Base-by-base conservation (phyloP, 2,113 vertebrate species). In the Pao palembangensis region DNA sequence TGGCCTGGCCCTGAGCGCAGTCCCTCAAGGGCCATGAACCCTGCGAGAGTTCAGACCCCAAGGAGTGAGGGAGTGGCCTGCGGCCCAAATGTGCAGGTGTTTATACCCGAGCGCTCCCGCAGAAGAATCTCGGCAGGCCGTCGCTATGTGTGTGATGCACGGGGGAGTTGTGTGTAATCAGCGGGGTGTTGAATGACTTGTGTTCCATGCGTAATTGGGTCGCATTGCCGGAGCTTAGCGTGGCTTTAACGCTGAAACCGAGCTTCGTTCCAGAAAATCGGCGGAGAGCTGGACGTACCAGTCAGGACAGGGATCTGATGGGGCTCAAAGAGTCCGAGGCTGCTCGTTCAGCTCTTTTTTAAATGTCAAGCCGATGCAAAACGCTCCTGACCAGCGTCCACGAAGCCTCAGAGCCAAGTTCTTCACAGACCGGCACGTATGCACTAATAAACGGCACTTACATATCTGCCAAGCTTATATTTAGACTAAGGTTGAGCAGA, bases 341-440 rank as follows among this genome's bases (percentile, higher is more conserved):
- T 56, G 77, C 84, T 64, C 85, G 58, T 76, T 91, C 89, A 91
- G 89, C 89, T 79, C 72, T 87, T 91, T 53, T 84, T 65, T 50
- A 77, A 91, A 92, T 90, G 89, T 93, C 89, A 90, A 17, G 62
- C 77, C 78, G 81, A 87, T 80, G 87, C 84, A 87, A 83, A 91
- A 90, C 76, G 64, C 85, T 90, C 86, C 74, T 49, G 81, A 77
- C 64, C 58, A 55, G 46, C 73, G 78, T 83, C 54, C 66, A 60
- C 55, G 65, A 58, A 78, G 69, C 59, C 61, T 28, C 57, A 12
- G 28, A 2, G 75, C 78, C 87, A 78, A 72, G 78, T 86, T 79
- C 80, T 83, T 81, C 77, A 71, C 61, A 58, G 64, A 58, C 69
- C 82, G 78, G 54, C 58, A 77, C 83, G 55, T 55, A 48, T 88